These are phyloP conservation scores for Clepsis dumicolana DNA, from an alignment of 2,888 invertebrate genomes.

Conservation along the genomic window DNA sequence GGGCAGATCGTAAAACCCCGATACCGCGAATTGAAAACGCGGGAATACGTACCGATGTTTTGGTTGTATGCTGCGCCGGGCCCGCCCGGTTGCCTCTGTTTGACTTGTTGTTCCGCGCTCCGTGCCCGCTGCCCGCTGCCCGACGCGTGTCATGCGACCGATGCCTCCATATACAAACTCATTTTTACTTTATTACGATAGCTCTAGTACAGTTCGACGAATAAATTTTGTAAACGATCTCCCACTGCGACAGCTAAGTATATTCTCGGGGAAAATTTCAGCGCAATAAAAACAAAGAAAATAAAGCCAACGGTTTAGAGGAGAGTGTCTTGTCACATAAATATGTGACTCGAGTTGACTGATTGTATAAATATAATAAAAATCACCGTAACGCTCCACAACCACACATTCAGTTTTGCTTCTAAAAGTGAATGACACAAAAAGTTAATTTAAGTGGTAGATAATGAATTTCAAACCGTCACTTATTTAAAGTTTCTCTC, in stretches of 20 bases:
- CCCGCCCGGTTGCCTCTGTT: not conserved
- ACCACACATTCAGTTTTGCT: conserved; percentile 21
- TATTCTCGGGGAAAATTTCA: conserved; percentile 15
- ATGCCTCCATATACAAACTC: not conserved
- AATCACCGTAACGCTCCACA: conserved; percentile 33
- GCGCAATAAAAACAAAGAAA: conserved; percentile 27
- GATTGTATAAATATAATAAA: conserved; percentile 42
- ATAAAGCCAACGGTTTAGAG: conserved; percentile 28
- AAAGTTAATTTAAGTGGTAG: conserved; percentile 25
- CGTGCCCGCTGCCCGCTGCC: too few species aligned
- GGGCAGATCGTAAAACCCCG: conserved; percentile 83
- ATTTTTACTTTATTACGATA: not conserved
- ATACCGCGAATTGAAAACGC: conserved; percentile 83
- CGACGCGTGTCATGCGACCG: not conserved
- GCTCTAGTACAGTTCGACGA: conserved; percentile 15
- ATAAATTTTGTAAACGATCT: conserved; percentile 33
- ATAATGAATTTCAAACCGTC: conserved; percentile 36
- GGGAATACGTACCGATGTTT: conserved; percentile 70
- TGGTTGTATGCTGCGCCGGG: conserved; percentile 33
- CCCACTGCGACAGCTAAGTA: conserved; percentile 27
- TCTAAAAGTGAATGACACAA: conserved; percentile 32
- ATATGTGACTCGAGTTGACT: conserved; percentile 67
- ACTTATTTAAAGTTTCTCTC: conserved; percentile 40
- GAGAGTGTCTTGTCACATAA: conserved; percentile 55
- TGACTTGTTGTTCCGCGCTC: too few species aligned